Percentiles rank a stretch among this genome's conserved stretches.
Evolutionary conservation across 2,113 vertebrate species (phyloP).

Genomic region (Gobius niger): DNA sequence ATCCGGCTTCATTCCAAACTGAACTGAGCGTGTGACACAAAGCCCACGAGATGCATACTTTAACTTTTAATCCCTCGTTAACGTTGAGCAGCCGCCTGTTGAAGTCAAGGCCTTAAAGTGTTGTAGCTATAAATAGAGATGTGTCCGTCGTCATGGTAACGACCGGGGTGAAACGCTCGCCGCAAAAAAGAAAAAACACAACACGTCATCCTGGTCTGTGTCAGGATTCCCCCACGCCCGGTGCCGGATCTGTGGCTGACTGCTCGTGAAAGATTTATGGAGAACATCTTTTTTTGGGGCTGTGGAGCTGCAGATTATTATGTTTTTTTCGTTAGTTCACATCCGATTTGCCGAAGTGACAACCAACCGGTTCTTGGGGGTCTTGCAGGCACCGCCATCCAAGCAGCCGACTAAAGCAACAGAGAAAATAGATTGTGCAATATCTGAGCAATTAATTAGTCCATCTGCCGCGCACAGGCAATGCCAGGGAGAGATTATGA

Average conservation of each 20-base stretch:
- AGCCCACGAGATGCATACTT: background rate
- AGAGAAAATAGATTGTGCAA: background rate
- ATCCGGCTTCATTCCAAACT: too few relatives aligned
- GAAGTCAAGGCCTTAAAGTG: background rate
- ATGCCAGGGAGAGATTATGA: background rate
- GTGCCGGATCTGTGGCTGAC: background rate
- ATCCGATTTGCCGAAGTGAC: too few relatives aligned
- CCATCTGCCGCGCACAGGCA: background rate
- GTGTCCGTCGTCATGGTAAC: background rate
- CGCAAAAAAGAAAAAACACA: background rate
- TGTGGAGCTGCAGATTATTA: background rate
- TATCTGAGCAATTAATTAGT: background rate
- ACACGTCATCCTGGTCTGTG: background rate
- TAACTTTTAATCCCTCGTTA: background rate
- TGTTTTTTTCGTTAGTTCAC: too few relatives aligned
- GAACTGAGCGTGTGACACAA: background rate
- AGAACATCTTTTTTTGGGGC: background rate
- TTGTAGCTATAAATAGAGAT: background rate
- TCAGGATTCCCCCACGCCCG: slow-evolving; percentile 1
- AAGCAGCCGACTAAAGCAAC: background rate
- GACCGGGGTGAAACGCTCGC: background rate
- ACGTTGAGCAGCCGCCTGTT: background rate
- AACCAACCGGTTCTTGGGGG: too few relatives aligned
- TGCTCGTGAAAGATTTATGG: background rate
- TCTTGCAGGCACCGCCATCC: background rate